Base-by-base conservation (phyloP, 2,888 invertebrate genomes). In the Sarcophaga variegata region DNA sequence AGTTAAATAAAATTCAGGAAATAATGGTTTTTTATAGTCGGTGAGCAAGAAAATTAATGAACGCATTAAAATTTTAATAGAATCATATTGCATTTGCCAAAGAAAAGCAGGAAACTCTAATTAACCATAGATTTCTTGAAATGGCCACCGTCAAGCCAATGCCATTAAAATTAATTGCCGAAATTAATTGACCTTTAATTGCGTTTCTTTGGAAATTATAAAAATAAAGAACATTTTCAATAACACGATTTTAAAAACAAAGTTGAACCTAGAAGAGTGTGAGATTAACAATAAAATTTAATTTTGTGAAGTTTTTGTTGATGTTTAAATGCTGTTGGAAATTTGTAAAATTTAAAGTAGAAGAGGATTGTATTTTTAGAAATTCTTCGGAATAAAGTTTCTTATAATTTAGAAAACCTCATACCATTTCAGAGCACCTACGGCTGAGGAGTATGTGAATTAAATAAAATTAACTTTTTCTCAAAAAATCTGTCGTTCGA, bases 1-100 rank as follows among this genome's bases (percentile, higher is more conserved):
- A 83, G 78, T 78, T 83, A 86, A 83, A 81, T 74, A 49, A 49
- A 78, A 81, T 74, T 75, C 79, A 76, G 62, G 66, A 83, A 72
- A 66, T 60, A 71, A 71, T 80, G 62, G 60, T 45, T 72, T 77
- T 72, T 71, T 66, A 71, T 70, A 63, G 63, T 82, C 11, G 70
- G 63, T 76, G 70, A 76, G 76, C 10, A 62, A 45, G 69, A 63
- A 63, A 67, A 67, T 69, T 74, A 22, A 75, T 75, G 66, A 67
- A 14, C 3, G 60, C 14, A 49, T 81, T 75, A 54, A 76, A 76
- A 64, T 63, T 70, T 63, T 76, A 70, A 69, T 70, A 64, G 70
- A 70, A 70, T 82, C 64, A 47, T 25, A 64, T 64, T 70, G 63
- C 45, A 59, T 64, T 47, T 70, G 17, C 14, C 37, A 27, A 63